Evolutionary conservation across 2,113 vertebrate genomes (phyloP), one percentile per base, ranked within the genome.

Genomic region (Gasterosteus nipponicus): DNA sequence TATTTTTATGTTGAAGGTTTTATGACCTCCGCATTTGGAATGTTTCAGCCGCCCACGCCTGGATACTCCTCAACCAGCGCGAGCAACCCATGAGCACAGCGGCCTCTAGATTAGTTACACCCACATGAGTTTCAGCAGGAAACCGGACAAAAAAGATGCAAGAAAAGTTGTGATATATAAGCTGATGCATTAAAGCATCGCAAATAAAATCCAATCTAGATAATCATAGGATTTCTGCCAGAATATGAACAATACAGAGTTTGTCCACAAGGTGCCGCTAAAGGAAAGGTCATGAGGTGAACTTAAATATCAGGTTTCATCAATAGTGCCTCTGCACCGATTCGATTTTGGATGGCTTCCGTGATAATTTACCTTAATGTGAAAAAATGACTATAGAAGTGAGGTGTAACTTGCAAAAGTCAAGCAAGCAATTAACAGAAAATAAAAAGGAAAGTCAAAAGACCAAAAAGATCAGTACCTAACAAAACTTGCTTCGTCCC

Each of bases 11-110:
- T 58, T 60, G 73, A 75, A 74, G 54, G 82, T 82, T 92, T 91
- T 88, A 90, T 86, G 86, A 91, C 87, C 83, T 91, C 84, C 91
- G 92, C 89, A 93, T 90, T 89, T 91, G 89, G 88, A 93, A 90
- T 87, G 83, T 65, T 87, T 82, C 81, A 87, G 74, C 84, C 77
- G 86, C 90, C 88, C 77, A 89, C 71, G 78, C 84, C 82, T 86
- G 53, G 69, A 84, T 89, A 81, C 78, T 69, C 74, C 73, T 80
- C 68, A 73, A 76, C 74, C 65, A 87, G 67, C 14, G 42, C 69
- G 66, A 67, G 78, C 58, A 84, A 63, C 22, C 31, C 53, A 74
- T 56, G 61, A 80, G 69, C 69, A 82, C 89, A 87, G 86, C 89
- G 81, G 78, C 78, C 70, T 83, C 64, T 67, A 81, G 81, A 90